Evolutionary conservation across 1,140 invertebrate genomes (phyloP), one percentile per base, ranked within the genome.

Genomic region (Zelostemma sp.): DNA sequence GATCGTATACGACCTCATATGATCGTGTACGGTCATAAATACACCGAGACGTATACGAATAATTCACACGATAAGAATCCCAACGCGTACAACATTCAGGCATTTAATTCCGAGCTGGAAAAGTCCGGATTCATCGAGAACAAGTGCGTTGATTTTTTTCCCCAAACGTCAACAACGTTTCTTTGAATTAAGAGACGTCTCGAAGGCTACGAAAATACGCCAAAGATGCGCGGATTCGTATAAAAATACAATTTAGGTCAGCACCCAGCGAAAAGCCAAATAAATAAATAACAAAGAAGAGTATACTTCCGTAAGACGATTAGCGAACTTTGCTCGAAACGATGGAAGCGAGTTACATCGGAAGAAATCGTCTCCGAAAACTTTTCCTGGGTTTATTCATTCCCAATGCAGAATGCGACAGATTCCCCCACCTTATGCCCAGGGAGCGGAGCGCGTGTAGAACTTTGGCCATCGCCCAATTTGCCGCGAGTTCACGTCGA

Each of bases 281-380:
- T 72, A 63, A 72, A 72, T 67, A 60, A 72, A 72, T 55, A 56
- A 63, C 68, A 71, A 66, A 63, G 68, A 59, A 60, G 60, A 67
- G 63, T 67, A 68, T 57, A 72, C 69, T 64, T 64, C 61, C 41
- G 59, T 67, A 64, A 67, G 63, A 67, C 69, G 69, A 67, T 72
- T 72, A 72, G 56, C 51, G 35, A 72, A 72, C 19, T 72, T 72
- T 68, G 35, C 17, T 56, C 46, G 63, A 50, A 64, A 72, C 68
- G 63, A 62, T 55, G 21, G 45, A 62, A 17, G 55, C 19, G 41
- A 72, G 59, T 67, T 59, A 60, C 63, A 60, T 72, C 63, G 63
- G 51, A 67, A 51, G 64, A 72, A 25, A 72, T 60, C 50, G 51
- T 64, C 38, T 53, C 58, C 51, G 11, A 35, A 61, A 72, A 72